Conservation (phyloP, 1,140 invertebrate genomes). For the Neodiprion lecontei region DNA sequence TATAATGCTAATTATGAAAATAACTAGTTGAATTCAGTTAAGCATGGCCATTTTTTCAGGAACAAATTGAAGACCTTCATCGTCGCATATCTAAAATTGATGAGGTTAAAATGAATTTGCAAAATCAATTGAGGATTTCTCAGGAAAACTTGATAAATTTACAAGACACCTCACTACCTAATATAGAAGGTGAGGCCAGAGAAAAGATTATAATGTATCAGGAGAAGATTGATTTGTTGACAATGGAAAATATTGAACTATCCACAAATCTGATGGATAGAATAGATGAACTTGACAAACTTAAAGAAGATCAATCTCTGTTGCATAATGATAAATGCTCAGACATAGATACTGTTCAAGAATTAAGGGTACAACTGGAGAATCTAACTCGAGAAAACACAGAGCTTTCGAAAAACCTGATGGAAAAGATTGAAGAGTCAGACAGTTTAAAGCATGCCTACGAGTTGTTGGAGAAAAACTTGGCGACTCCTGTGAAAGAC, state of each 20-base stretch:
- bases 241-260: slow-evolving; percentile 30
- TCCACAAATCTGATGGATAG: slow-evolving; percentile 34
- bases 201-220: slow-evolving; percentile 27
- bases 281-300: slow-evolving; percentile 35
- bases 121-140: slow-evolving; percentile 28
- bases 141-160: slow-evolving; percentile 29
- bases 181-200: slow-evolving; percentile 26
- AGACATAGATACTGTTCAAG: slow-evolving; percentile 26
- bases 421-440: slow-evolving; percentile 36
- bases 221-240: slow-evolving; percentile 24
- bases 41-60: slow-evolving; percentile 22
- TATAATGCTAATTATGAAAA: no score
- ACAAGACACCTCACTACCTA: slow-evolving; percentile 10
- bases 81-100: slow-evolving; percentile 28
- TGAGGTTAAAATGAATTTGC: slow-evolving; percentile 35
- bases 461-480: slow-evolving; percentile 24
- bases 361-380: slow-evolving; percentile 23
- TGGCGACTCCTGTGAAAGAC: slow-evolving; percentile 9
- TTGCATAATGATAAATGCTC: slow-evolving; percentile 31
- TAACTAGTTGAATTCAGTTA: no score
- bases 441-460: slow-evolving; percentile 30
- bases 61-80: slow-evolving; percentile 35
- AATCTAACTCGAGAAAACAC: slow-evolving; percentile 34
- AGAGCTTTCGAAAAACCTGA: slow-evolving; percentile 36
- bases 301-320: slow-evolving; percentile 32